Base-by-base conservation (phyloP, 2,113 vertebrate species). In the Blennius ocellaris region DNA sequence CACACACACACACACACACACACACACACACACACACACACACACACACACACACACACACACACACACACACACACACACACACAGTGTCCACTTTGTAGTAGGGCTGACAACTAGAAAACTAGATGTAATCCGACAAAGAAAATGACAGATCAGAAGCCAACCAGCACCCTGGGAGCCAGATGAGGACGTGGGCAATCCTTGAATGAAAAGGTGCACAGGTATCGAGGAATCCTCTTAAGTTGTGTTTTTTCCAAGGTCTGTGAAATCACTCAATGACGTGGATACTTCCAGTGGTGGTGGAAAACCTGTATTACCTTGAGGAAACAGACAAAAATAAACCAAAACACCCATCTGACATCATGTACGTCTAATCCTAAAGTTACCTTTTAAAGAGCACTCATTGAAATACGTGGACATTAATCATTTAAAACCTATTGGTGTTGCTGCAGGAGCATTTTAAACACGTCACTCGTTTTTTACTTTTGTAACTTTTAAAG, bases 91-190 rank as follows among this genome's bases (percentile, higher is more conserved):
- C 55, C 66, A 49, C 51, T 58, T 21, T 12, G 5, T 12, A 8
- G 55, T 50, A 69, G n/a, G 43, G 41, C 65, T 78, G 43, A 44
- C 71, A 82, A 54, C 73, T 74, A 76, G 81, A 30, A 85, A 87
- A 81, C 69, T 56, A 7, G 10, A 16, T 14, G 50, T 74, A 87
- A 87, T 89, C 69, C 71, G 57, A 39, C 8, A 14, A 76, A 10
- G 41, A 69, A 85, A 83, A 76, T 56, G 57, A 61, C 41, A 69
- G 5, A 69, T 62, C 52, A 61, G 72, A 61, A 76, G 44, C 2
- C 0, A 45, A 45, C 60, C 5, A 44, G 15, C 43, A 44, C 21
- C 44, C 17, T 12, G n/a, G 38, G 40, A 77, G 55, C 39, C 37
- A 58, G 38, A 21, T 4, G 12, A 49, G 6, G 14, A 9, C 11